Percentiles rank a stretch among this genome's conserved stretches.
These are phyloP conservation scores for Criorhina ranunculi DNA, from an alignment of 2,888 invertebrate species.

Conservation along the genomic window DNA sequence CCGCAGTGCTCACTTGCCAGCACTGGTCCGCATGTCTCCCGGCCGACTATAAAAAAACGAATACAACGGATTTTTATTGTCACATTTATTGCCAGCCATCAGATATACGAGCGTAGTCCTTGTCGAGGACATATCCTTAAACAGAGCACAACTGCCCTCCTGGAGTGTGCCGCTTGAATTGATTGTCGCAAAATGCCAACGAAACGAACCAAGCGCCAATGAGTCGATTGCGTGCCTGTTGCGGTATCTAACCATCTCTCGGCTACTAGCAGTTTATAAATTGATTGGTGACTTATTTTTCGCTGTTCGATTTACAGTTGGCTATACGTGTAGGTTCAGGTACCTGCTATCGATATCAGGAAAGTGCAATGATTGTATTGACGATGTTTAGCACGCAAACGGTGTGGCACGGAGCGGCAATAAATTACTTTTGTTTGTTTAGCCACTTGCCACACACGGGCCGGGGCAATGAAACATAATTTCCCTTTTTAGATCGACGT, in stretches of 20 bases:
- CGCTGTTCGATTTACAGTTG: conserved; percentile 33
- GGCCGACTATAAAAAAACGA: conserved; percentile 65
- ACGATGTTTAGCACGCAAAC: conserved; percentile 32
- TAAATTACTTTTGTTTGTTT: not conserved
- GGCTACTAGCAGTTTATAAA: conserved; percentile 8
- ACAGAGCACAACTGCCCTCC: conserved; percentile 30
- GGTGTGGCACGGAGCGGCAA: not conserved
- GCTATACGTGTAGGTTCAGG: conserved; percentile 11
- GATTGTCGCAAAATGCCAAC: conserved; percentile 1
- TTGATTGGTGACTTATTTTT: conserved; percentile 31
- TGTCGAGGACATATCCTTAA: conserved; percentile 25
- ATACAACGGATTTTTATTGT: conserved; percentile 70
- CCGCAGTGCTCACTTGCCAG: conserved; percentile 49
- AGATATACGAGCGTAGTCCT: conserved; percentile 33
- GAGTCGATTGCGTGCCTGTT: conserved; percentile 62
- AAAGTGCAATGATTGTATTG: conserved; percentile 25
- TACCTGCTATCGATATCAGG: conserved; percentile 39
- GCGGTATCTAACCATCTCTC: conserved; percentile 43
- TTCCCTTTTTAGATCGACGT: conserved; percentile 30
- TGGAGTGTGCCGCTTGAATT: conserved; percentile 26
- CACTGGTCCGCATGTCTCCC: conserved; percentile 56
- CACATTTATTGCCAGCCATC: conserved; percentile 63
- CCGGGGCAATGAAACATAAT: not conserved
- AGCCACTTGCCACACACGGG: not conserved
- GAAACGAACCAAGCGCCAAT: conserved; percentile 35